Percentiles rank a stretch among this genome's conserved stretches.
phyloP scores from a whole-genome alignment of 2,113 vertebrate genomes.

The Anser cygnoides region DNA sequence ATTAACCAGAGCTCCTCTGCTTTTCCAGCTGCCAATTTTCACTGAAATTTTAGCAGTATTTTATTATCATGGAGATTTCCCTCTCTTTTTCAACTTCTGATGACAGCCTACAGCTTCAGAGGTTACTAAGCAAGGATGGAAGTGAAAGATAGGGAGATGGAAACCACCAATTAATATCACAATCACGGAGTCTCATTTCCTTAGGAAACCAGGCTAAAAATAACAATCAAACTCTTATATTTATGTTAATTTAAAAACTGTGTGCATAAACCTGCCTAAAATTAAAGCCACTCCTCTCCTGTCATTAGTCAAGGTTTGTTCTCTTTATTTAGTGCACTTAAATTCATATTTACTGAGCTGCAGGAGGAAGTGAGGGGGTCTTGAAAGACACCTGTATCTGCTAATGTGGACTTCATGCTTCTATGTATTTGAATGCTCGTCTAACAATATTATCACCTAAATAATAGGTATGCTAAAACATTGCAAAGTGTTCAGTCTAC shows the following conservation, averaged over 20 bases:
- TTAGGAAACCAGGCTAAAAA: background rate
- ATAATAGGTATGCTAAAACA: background rate
- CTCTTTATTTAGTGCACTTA: background rate
- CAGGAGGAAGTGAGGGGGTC: background rate
- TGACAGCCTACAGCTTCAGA: background rate
- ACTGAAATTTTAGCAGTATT: background rate
- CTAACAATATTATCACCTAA: background rate
- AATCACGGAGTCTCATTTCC: background rate
- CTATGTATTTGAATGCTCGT: background rate
- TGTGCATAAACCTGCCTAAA: background rate
- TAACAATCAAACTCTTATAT: background rate
- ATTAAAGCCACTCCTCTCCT: background rate
- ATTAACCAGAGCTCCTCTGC: background rate
- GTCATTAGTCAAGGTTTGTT: background rate
- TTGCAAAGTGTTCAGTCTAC: background rate
- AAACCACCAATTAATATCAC: background rate
- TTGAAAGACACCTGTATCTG: background rate
- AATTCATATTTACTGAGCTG: background rate
- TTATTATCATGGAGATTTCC: background rate
- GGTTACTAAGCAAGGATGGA: background rate
- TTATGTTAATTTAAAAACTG: background rate
- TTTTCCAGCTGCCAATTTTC: slow-evolving; percentile 3
- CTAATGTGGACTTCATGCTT: background rate
- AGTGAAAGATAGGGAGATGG: background rate
- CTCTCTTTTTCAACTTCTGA: background rate